Evolutionary conservation across 2,113 vertebrate species (phyloP).

Genomic region (Rallus limicola): DNA sequence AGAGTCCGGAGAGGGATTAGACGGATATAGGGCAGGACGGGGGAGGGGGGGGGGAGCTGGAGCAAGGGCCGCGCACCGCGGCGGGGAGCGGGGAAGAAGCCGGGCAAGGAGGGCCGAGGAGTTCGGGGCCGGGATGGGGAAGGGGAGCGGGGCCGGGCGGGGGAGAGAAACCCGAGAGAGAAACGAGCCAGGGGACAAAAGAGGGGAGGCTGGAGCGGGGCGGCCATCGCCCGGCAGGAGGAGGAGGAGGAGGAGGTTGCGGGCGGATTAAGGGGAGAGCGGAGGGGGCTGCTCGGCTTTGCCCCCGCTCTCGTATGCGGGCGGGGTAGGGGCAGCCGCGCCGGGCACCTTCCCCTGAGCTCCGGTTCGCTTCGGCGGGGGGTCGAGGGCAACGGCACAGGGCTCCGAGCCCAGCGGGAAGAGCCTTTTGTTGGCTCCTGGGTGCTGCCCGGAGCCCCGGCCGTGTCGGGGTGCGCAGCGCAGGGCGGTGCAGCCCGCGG

Average conservation of each 20-base stretch:
- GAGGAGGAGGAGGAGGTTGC: background rate
- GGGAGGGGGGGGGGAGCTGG: background rate
- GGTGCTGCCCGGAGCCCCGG: background rate
- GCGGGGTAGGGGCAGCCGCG: fast-evolving
- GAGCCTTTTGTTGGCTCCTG: background rate
- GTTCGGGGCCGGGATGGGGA: background rate
- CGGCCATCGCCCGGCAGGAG: background rate
- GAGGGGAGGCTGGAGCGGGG: background rate
- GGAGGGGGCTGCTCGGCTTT: background rate
- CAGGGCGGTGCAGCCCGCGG: background rate
- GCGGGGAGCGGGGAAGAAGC: background rate
- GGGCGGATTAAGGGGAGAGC: background rate
- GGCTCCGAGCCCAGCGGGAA: background rate
- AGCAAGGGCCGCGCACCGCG: background rate
- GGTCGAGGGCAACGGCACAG: background rate
- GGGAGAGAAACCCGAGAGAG: background rate
- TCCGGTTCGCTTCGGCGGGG: background rate
- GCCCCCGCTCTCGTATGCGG: background rate
- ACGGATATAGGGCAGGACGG: constrained; percentile 14
- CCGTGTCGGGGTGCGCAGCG: background rate
- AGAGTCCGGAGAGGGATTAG: constrained; percentile 17
- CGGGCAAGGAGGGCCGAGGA: background rate
- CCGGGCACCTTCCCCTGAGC: fast-evolving
- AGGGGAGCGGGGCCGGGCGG: background rate
- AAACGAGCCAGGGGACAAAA: background rate